phyloP scores from a whole-genome alignment of 2,888 invertebrate species.

The Piscicola geometra region DNA sequence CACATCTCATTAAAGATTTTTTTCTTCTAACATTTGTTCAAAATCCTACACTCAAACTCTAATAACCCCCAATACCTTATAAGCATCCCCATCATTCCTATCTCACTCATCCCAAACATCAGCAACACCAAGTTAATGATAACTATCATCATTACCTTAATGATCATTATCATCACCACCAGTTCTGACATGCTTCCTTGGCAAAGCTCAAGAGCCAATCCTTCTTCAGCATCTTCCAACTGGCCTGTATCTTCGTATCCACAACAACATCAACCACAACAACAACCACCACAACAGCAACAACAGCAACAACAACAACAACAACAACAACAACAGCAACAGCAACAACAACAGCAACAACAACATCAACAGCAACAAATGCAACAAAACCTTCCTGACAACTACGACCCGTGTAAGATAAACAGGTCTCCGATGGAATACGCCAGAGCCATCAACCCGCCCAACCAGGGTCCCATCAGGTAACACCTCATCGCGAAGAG shows the following conservation, averaged over 20 bases:
- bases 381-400: too few species aligned
- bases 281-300: slow-evolving; percentile 1
- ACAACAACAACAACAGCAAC: neutral
- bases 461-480: slow-evolving; percentile 15
- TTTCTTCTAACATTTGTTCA: too few species aligned
- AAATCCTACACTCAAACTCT: too few species aligned
- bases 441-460: neutral
- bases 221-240: neutral
- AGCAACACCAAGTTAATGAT: too few species aligned
- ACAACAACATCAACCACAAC: slow-evolving; percentile 2
- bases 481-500: too few species aligned
- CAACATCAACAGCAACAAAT: slow-evolving; percentile 13
- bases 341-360: slow-evolving; percentile 5
- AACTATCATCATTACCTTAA: too few species aligned
- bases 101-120: too few species aligned
- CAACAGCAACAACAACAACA: neutral
- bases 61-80: too few species aligned
- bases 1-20: too few species aligned
- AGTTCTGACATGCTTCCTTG: slow-evolving; percentile 9
- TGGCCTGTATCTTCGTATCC: neutral
- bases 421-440: slow-evolving; percentile 5
- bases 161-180: neutral
- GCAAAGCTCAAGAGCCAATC: neutral
- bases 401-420: slow-evolving; percentile 6
- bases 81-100: too few species aligned